Conservation (phyloP, 2,113 vertebrate genomes). For the Pelecanoides urinatrix region DNA sequence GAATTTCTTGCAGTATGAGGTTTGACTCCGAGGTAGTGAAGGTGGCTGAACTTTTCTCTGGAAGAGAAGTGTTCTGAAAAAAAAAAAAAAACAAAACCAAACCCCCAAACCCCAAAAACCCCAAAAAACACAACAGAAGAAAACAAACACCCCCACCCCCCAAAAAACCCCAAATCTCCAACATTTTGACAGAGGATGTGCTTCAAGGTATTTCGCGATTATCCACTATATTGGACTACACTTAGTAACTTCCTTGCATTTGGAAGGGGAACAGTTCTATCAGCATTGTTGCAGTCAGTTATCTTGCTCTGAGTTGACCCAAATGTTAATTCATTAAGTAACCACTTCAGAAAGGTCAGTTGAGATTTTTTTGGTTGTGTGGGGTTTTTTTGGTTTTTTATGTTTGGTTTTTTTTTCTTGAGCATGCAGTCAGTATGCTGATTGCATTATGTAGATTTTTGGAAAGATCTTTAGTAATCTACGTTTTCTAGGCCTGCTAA, state of each 20-base stretch:
- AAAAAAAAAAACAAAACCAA: neutral
- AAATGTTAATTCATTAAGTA: neutral
- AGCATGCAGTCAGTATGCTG: neutral
- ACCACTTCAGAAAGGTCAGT: neutral
- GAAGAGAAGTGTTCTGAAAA: neutral
- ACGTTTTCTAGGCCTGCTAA: neutral
- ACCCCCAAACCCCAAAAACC: too few relatives aligned
- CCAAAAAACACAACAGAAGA: too few relatives aligned
- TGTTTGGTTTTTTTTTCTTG: neutral
- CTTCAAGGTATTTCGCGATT: neutral
- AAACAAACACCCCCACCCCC: too few relatives aligned
- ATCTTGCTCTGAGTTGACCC: neutral
- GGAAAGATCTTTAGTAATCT: neutral
- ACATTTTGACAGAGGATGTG: neutral
- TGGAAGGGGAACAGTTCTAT: neutral
- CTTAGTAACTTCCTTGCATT: neutral
- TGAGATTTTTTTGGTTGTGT: neutral
- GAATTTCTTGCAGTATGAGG: conserved; percentile 4
- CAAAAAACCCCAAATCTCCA: too few relatives aligned
- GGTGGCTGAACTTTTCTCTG: neutral
- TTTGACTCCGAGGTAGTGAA: neutral
- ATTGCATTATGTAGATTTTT: neutral
- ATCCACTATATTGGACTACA: neutral
- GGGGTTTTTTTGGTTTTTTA: too few relatives aligned
- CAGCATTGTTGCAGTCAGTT: neutral